Evolutionary conservation across 2,113 vertebrate species (phyloP).

Genomic region (Ophiodon elongatus): DNA sequence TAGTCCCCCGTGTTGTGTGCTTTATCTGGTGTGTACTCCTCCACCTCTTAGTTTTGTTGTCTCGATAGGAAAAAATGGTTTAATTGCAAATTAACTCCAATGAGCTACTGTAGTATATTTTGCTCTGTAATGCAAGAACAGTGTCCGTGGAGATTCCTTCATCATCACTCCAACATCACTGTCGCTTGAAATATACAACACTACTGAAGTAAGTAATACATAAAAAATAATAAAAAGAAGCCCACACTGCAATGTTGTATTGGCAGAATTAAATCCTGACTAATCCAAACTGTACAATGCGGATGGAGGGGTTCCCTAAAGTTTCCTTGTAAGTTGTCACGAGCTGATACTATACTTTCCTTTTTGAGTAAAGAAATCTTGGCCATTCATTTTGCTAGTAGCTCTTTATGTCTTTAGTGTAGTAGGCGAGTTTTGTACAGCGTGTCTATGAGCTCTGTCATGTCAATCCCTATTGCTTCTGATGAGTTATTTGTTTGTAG

Average conservation of each 20-base stretch:
- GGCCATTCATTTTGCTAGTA: background rate
- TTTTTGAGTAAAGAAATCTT: background rate
- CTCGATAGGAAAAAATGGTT: background rate
- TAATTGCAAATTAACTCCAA: background rate
- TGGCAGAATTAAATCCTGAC: background rate
- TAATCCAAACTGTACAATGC: conserved; percentile 1
- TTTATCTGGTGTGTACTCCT: background rate
- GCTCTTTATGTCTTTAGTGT: background rate
- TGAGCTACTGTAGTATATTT: too few relatives aligned
- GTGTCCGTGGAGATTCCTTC: too few relatives aligned
- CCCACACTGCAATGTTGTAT: too few relatives aligned
- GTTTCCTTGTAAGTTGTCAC: background rate
- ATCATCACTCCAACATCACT: too few relatives aligned
- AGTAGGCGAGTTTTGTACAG: background rate
- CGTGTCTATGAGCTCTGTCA: background rate
- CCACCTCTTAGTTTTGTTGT: background rate
- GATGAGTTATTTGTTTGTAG: background rate
- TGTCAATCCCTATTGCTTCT: background rate
- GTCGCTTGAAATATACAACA: too few relatives aligned
- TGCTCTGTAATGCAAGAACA: too few relatives aligned
- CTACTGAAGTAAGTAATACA: background rate
- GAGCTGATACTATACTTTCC: background rate
- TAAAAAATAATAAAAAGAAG: too few relatives aligned
- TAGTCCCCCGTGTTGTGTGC: background rate
- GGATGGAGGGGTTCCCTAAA: conserved; percentile 16